A percentile compares a stretch with the other conserved stretches of the same genome.
Conservation (phyloP, 2,888 invertebrate genomes). For the Lapara coniferarum region DNA sequence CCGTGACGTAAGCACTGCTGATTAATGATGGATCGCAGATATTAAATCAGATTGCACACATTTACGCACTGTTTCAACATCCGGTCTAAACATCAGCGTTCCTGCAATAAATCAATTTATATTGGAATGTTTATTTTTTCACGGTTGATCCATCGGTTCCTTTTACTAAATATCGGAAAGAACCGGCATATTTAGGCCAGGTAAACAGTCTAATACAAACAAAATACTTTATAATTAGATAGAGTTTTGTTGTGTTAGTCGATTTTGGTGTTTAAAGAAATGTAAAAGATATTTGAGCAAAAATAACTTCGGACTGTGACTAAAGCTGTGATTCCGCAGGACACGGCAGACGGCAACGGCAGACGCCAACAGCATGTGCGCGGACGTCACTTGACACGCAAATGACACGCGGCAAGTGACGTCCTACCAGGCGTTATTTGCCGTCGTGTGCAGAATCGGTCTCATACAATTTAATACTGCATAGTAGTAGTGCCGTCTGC, state of each 20-base stretch:
- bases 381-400: too few relatives aligned
- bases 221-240: background rate
- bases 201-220: background rate
- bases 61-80: background rate
- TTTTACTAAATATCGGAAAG: background rate
- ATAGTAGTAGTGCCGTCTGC: too few relatives aligned
- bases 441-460: too few relatives aligned
- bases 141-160: slow-evolving; percentile 3
- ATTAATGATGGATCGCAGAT: background rate
- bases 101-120: background rate
- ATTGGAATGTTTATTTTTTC: background rate
- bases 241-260: background rate
- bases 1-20: too few relatives aligned
- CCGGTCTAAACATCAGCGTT: background rate
- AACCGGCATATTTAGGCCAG: slow-evolving; percentile 3
- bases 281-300: too few relatives aligned
- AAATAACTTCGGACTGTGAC: too few relatives aligned
- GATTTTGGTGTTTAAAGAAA: background rate
- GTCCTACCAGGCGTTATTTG: too few relatives aligned
- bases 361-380: too few relatives aligned
- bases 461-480: too few relatives aligned
- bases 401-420: too few relatives aligned
- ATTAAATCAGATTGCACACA: background rate
- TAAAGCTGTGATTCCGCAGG: too few relatives aligned
- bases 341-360: too few relatives aligned